phyloP scores from a whole-genome alignment of 2,113 vertebrate genomes.

The Peromyscus leucopus region DNA sequence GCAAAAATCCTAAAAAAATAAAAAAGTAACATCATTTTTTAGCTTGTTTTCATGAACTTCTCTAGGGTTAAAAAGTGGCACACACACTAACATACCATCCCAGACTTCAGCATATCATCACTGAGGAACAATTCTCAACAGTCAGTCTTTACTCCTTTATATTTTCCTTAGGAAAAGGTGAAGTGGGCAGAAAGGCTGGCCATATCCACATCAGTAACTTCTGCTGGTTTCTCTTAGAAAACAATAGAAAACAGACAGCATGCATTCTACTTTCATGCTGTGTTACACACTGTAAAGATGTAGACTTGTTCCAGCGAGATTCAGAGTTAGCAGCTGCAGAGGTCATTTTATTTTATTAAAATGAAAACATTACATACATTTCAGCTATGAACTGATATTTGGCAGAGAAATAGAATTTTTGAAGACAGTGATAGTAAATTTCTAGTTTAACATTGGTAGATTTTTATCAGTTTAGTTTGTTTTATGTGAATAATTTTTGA shows the following conservation, averaged over 20 bases:
- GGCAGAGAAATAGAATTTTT: not conserved
- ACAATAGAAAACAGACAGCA: not conserved
- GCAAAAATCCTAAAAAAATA: not conserved
- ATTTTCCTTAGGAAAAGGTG: not conserved
- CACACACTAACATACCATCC: not conserved
- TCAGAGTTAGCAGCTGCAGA: not conserved
- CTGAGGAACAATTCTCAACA: not conserved
- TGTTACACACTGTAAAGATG: not conserved
- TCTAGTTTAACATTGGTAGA: not conserved
- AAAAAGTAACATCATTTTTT: not conserved
- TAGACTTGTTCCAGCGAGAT: not conserved
- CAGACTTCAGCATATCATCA: fast-evolving
- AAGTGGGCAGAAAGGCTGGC: not conserved
- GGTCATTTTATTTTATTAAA: not conserved
- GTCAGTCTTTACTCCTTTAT: not conserved
- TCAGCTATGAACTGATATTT: not conserved
- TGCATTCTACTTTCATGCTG: not conserved
- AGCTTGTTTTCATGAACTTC: not conserved
- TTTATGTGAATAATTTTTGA: not conserved
- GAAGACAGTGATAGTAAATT: not conserved
- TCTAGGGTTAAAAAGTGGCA: no score
- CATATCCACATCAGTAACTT: not conserved
- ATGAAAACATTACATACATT: not conserved
- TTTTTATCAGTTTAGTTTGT: not conserved
- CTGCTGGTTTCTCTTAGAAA: not conserved